Evolutionary conservation across 2,113 vertebrate genomes (phyloP).

Genomic region (Eulacestoma nigropectus): DNA sequence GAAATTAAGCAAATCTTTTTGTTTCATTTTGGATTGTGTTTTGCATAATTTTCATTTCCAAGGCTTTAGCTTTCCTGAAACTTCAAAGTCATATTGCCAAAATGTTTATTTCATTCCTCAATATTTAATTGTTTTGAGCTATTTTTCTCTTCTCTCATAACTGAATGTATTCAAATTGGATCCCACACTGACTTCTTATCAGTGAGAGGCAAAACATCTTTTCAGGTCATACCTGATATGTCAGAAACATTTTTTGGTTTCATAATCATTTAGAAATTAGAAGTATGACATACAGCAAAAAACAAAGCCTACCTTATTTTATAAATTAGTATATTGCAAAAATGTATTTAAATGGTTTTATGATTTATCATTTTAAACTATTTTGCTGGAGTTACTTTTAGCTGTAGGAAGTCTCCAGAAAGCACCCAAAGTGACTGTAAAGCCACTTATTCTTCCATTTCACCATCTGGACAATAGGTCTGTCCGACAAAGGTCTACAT

Average conservation of each 20-base stretch:
- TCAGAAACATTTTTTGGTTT: not conserved
- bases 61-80: not conserved
- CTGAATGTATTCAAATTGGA: not conserved
- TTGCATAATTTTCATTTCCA: not conserved
- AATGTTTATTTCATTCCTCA: not conserved
- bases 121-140: not conserved
- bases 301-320: not conserved
- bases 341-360: not conserved
- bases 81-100: not conserved
- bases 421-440: not conserved
- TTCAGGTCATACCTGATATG: not conserved
- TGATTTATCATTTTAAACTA: not conserved
- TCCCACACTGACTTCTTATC: not conserved
- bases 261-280: not conserved
- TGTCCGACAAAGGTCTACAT: not conserved
- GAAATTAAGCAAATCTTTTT: not conserved
- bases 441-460: not conserved
- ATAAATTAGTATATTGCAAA: not conserved
- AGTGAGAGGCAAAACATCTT: not conserved
- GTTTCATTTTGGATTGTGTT: not conserved
- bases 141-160: not conserved
- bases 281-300: not conserved
- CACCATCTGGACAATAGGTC: not conserved
- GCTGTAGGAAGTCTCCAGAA: not conserved
- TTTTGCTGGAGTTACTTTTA: not conserved